Conservation (phyloP, 2,888 invertebrate species). For the Diploptera punctata region DNA sequence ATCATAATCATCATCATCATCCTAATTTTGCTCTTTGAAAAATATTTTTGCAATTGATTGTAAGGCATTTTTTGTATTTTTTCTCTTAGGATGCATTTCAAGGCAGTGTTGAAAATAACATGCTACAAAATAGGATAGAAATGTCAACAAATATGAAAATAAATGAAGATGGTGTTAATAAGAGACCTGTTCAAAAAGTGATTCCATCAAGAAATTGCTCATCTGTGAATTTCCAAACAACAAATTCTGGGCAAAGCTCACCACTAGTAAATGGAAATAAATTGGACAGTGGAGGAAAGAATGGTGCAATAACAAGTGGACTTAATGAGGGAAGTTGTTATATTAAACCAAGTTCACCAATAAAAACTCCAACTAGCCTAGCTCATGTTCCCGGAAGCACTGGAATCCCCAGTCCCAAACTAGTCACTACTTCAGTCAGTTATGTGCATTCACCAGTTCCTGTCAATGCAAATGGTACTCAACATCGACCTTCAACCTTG, state of each 20-base stretch:
- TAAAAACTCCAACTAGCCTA: constrained; percentile 61
- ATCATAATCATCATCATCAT: too few species aligned
- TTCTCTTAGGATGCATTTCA: neutral
- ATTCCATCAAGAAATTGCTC: constrained; percentile 71
- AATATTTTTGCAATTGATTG: too few species aligned
- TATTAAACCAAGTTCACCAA: constrained; percentile 71
- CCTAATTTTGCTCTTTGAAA: too few species aligned
- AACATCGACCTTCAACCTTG: constrained; percentile 24
- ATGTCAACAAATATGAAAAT: constrained; percentile 54
- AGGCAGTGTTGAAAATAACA: neutral
- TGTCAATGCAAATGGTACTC: constrained; percentile 23
- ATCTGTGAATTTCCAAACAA: constrained; percentile 39
- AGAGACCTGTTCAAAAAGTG: constrained; percentile 80
- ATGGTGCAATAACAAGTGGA: constrained; percentile 30
- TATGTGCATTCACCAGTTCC: constrained; percentile 55
- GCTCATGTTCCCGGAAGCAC: constrained; percentile 52
- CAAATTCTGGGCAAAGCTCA: constrained; percentile 46
- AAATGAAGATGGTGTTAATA: constrained; percentile 57
- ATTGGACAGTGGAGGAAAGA: constrained; percentile 46
- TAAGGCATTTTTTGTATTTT: too few species aligned
- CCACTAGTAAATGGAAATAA: constrained; percentile 50
- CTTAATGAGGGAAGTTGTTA: constrained; percentile 56
- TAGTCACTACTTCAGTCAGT: constrained; percentile 64
- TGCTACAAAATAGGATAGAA: constrained; percentile 43
- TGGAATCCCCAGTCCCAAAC: constrained; percentile 54